phyloP scores from a whole-genome alignment of 2,888 invertebrate genomes.

The Monochamus alternatus region DNA sequence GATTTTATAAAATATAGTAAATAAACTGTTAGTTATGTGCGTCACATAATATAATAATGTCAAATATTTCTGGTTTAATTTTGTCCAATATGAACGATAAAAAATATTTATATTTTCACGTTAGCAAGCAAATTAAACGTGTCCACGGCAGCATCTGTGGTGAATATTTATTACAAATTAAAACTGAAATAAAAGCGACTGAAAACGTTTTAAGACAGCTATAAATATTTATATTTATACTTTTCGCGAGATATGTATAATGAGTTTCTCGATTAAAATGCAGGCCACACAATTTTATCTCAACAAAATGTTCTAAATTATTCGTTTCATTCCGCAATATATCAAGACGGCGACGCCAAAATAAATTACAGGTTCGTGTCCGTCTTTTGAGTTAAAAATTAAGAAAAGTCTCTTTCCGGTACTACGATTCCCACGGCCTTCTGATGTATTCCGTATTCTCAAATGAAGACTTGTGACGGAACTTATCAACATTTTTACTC shows the following conservation, averaged over 20 bases:
- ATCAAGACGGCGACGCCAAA: conserved; percentile 7
- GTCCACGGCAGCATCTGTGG: no score
- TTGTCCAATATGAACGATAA: no score
- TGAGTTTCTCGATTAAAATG: conserved; percentile 24
- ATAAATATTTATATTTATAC: conserved; percentile 13
- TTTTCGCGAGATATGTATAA: conserved; percentile 11
- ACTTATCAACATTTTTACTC: conserved; percentile 43
- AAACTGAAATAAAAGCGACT: conserved; percentile 1
- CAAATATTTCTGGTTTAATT: no score
- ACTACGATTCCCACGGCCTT: conserved; percentile 31
- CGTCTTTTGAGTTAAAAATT: conserved; percentile 17
- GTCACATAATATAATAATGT: no score
- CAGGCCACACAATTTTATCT: conserved; percentile 17
- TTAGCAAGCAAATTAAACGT: no score
- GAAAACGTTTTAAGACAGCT: not conserved
- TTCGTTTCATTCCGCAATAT: conserved; percentile 8
- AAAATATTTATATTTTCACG: no score
- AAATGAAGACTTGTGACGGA: conserved; percentile 34
- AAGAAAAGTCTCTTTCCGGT: conserved; percentile 20
- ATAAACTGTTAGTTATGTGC: no score
- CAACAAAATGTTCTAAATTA: conserved; percentile 15
- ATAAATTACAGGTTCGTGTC: conserved; percentile 19
- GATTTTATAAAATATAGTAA: no score
- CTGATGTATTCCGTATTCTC: conserved; percentile 26
- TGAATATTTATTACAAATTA: not conserved